Conservation (phyloP, 1,140 invertebrate genomes). For the Neodiprion fabricii region DNA sequence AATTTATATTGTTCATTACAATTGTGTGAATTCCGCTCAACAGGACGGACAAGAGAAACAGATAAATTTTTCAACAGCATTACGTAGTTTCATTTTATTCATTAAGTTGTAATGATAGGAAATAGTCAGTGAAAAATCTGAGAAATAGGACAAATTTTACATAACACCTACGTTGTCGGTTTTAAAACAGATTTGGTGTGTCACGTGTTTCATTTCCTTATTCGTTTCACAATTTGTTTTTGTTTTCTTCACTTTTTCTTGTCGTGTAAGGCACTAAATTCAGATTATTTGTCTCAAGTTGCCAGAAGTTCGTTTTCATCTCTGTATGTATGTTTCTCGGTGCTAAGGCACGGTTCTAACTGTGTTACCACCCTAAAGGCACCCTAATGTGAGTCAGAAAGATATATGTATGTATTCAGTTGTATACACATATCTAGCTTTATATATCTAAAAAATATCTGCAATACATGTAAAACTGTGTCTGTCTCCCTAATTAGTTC, state of each 20-base stretch:
- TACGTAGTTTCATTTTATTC: too few species aligned
- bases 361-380: slow-evolving; percentile 50
- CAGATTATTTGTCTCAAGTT: slow-evolving; percentile 19
- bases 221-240: background rate
- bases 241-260: slow-evolving; percentile 10
- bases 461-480: background rate
- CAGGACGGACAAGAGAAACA: too few species aligned
- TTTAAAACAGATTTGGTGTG: too few species aligned
- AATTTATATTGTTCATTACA: too few species aligned
- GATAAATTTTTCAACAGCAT: too few species aligned
- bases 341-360: slow-evolving; percentile 30
- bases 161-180: too few species aligned
- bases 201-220: too few species aligned
- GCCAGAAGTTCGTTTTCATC: slow-evolving; percentile 16
- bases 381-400: slow-evolving; percentile 35
- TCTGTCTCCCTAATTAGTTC: background rate
- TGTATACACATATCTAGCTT: background rate
- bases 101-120: too few species aligned
- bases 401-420: background rate
- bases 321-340: slow-evolving; percentile 12
- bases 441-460: slow-evolving; percentile 3
- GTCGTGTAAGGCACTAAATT: slow-evolving; percentile 31
- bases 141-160: too few species aligned
- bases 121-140: too few species aligned
- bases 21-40: too few species aligned